Evolutionary conservation across 2,113 vertebrate species (phyloP).

Genomic region (Prionailurus bengalensis): DNA sequence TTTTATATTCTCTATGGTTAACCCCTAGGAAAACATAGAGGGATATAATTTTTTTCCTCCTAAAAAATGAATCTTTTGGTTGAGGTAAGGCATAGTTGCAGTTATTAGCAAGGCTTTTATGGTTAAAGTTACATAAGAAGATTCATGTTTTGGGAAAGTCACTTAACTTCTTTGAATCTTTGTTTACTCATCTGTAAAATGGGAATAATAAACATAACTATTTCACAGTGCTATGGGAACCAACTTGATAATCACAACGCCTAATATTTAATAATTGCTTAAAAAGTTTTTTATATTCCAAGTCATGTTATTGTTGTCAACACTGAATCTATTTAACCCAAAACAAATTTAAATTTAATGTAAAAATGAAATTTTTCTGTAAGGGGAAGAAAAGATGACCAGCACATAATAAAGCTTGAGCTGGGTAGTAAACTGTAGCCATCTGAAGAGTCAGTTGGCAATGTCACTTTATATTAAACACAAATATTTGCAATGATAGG

Average conservation of each 20-base stretch:
- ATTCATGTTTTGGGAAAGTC: background rate
- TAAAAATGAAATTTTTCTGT: background rate
- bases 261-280: background rate
- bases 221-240: background rate
- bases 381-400: background rate
- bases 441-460: background rate
- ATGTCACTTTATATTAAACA: background rate
- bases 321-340: background rate
- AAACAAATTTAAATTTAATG: background rate
- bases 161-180: background rate
- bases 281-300: background rate
- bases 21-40: background rate
- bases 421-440: background rate
- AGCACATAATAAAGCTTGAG: background rate
- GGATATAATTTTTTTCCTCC: background rate
- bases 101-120: background rate
- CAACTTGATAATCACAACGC: background rate
- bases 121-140: background rate
- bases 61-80: background rate
- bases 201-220: background rate
- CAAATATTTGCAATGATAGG: background rate
- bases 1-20: background rate
- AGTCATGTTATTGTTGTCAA: background rate
- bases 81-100: background rate
- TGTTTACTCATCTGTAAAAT: background rate